These are phyloP conservation scores for Rhinoptilus africanus DNA, from an alignment of 2,113 vertebrate species.

Conservation along the genomic window DNA sequence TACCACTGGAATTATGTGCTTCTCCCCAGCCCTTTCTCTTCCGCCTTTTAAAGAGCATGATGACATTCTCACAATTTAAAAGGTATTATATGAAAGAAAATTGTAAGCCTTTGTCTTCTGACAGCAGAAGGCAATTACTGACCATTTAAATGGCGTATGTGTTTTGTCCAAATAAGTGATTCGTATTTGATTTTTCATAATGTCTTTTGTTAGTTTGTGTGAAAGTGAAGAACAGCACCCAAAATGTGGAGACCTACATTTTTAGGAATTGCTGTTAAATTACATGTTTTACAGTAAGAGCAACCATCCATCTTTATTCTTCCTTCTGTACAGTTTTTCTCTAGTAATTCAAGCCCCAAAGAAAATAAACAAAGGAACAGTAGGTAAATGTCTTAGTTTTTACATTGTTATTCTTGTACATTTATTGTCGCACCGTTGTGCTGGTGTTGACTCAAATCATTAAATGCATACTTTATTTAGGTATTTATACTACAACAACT, in stretches of 20 bases:
- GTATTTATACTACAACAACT: background rate
- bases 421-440: background rate
- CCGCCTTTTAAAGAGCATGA: constrained; percentile 40
- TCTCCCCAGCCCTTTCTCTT: background rate
- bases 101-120: constrained; percentile 69
- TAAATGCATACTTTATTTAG: background rate
- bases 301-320: background rate
- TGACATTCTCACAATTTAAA: constrained; percentile 65
- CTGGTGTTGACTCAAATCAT: background rate
- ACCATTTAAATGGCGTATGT: constrained; percentile 57
- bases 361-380: background rate
- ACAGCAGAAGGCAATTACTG: constrained; percentile 66
- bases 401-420: background rate
- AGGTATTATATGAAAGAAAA: constrained; percentile 62
- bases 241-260: constrained; percentile 1
- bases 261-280: constrained; percentile 50
- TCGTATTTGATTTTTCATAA: constrained; percentile 57
- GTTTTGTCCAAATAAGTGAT: constrained; percentile 68
- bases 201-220: constrained; percentile 56
- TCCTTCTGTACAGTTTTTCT: background rate
- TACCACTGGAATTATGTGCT: constrained; percentile 38
- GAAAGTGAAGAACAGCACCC: constrained; percentile 26
- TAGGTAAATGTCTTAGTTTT: background rate
- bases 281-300: constrained; percentile 33
- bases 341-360: background rate